A percentile compares a stretch with the other conserved stretches of the same genome.
Evolutionary conservation across 2,113 vertebrate species (phyloP).

Genomic region (Sander vitreus): DNA sequence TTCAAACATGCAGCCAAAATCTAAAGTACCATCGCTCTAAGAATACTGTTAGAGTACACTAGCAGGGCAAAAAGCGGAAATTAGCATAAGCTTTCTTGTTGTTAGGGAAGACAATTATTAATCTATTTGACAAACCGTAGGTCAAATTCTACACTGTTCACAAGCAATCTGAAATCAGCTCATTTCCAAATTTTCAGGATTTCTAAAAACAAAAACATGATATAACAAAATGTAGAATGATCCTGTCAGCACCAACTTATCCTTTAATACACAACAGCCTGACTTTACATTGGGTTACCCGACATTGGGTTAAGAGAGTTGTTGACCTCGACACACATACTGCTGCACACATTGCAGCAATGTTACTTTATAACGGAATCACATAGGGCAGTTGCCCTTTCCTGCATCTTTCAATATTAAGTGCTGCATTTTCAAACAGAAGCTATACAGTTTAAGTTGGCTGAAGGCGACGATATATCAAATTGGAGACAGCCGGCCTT

Average conservation of each 20-base stretch:
- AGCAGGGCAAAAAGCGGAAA: background rate
- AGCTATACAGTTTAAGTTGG: background rate
- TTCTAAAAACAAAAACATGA: too few species aligned
- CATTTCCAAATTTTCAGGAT: too few species aligned
- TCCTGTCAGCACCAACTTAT: too few species aligned
- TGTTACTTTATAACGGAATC: constrained; percentile 6
- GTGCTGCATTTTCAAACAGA: constrained; percentile 15
- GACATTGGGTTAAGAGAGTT: background rate
- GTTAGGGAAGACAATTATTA: background rate
- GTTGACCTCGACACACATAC: constrained; percentile 2
- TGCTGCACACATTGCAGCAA: background rate
- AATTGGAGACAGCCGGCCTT: constrained; percentile 3
- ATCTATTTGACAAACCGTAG: background rate
- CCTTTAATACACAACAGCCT: too few species aligned
- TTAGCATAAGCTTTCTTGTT: background rate
- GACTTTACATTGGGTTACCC: too few species aligned
- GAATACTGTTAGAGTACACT: background rate
- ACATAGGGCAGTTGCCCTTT: background rate
- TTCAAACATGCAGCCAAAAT: constrained; percentile 4
- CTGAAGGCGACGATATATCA: constrained; percentile 18
- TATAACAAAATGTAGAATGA: too few species aligned
- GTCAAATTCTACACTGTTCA: background rate
- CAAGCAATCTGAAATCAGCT: too few species aligned
- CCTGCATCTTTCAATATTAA: background rate
- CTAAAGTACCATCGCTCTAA: background rate